These are phyloP conservation scores for Neoitamus cyanurus DNA, from an alignment of 2,888 invertebrate species.

Conservation along the genomic window DNA sequence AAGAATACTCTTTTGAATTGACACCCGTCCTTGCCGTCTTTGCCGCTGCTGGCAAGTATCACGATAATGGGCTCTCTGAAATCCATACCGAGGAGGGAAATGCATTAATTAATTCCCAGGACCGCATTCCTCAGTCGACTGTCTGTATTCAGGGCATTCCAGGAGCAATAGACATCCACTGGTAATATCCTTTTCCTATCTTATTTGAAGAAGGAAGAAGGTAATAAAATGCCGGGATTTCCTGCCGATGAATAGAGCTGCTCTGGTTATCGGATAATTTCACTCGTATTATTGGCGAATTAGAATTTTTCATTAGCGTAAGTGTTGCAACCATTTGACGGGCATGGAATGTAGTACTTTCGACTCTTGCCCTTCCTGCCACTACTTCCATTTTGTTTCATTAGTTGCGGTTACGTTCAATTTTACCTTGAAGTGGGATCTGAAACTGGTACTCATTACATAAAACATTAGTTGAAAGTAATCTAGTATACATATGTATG, in stretches of 20 bases:
- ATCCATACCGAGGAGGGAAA: slow-evolving; percentile 50
- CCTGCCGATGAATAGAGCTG: slow-evolving; percentile 26
- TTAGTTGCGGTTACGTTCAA: slow-evolving; percentile 15
- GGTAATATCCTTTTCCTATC: slow-evolving; percentile 6
- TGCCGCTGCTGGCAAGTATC: background rate
- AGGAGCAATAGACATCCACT: slow-evolving; percentile 11
- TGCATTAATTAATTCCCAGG: slow-evolving; percentile 57
- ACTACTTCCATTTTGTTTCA: slow-evolving; percentile 14
- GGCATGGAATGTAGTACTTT: slow-evolving; percentile 41
- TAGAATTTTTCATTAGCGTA: slow-evolving; percentile 57
- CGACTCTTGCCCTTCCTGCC: background rate
- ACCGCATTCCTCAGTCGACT: slow-evolving; percentile 55
- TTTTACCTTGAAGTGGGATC: no score
- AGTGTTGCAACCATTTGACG: slow-evolving; percentile 56
- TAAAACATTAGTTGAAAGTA: no score
- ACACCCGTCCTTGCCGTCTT: slow-evolving; percentile 8
- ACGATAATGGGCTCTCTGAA: slow-evolving; percentile 33
- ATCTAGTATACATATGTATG: no score
- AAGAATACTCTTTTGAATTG: slow-evolving; percentile 33
- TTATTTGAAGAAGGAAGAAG: slow-evolving; percentile 32
- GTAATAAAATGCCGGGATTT: slow-evolving; percentile 51
- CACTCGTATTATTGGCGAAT: slow-evolving; percentile 55
- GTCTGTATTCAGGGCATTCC: slow-evolving; percentile 51
- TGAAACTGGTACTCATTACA: no score
- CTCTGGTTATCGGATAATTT: slow-evolving; percentile 41